A percentile compares a stretch with the other conserved stretches of the same genome.
These are phyloP conservation scores for Pyrgus malvae DNA, from an alignment of 2,888 invertebrate species.

Conservation along the genomic window DNA sequence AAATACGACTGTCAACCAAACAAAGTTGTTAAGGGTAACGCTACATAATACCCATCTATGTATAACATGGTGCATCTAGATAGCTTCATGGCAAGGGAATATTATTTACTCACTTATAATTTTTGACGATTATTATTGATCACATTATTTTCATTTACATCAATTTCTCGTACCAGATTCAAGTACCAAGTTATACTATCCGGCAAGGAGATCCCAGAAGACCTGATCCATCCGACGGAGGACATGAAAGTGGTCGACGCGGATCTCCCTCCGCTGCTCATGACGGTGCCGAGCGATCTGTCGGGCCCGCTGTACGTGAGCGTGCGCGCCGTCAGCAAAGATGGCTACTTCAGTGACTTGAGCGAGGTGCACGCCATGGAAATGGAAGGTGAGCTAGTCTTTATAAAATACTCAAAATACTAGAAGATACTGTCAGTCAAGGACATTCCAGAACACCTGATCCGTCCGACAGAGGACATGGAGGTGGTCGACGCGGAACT, in stretches of 20 bases:
- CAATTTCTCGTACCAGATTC: conserved; percentile 42
- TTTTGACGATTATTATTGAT: no score
- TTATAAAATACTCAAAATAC: conserved; percentile 58
- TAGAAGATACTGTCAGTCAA: conserved; percentile 84
- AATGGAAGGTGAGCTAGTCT: conserved; percentile 54
- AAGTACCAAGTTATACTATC: conserved; percentile 86
- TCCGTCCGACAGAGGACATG: conserved; percentile 60
- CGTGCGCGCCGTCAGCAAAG: conserved; percentile 81
- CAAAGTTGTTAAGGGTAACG: no score
- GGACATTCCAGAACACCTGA: conserved; percentile 71
- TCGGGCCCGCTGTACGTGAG: conserved; percentile 83
- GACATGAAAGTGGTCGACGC: conserved; percentile 64
- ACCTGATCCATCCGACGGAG: conserved; percentile 59
- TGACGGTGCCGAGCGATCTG: conserved; percentile 63
- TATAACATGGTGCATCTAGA: no score
- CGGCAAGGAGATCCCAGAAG: conserved; percentile 70
- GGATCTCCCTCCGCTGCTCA: conserved; percentile 77
- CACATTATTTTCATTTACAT: no score
- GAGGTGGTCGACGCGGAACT: conserved; percentile 60
- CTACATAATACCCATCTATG: no score
- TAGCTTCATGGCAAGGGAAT: no score
- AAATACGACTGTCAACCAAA: no score
- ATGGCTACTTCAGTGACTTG: conserved; percentile 83
- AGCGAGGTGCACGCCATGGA: conserved; percentile 80
- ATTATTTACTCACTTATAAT: no score